phyloP scores from a whole-genome alignment of 2,113 vertebrate species.

The Ameiurus melas region DNA sequence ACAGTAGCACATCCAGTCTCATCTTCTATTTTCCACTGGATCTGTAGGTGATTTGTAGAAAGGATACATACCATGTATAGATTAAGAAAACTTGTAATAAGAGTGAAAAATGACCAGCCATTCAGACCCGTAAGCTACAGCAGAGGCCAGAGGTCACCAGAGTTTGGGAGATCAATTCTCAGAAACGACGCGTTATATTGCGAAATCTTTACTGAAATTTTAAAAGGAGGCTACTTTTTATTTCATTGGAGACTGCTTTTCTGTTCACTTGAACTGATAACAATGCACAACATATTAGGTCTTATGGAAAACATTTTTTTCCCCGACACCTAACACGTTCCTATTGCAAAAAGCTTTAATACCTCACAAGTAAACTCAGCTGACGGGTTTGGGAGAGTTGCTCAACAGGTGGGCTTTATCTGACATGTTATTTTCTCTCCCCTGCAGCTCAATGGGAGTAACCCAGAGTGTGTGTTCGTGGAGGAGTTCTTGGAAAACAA shows the following conservation, averaged over 20 bases:
- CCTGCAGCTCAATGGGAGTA: slow-evolving; percentile 73
- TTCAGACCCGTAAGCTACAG: not conserved
- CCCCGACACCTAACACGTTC: slow-evolving; percentile 10
- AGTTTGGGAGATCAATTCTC: not conserved
- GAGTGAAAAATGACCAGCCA: slow-evolving; percentile 1
- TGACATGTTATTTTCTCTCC: slow-evolving; percentile 38
- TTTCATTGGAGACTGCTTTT: not conserved
- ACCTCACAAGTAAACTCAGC: slow-evolving; percentile 23
- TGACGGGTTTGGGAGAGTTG: slow-evolving; percentile 24
- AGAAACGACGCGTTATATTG: not conserved
- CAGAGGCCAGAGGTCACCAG: not conserved
- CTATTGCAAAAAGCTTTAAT: slow-evolving; percentile 28
- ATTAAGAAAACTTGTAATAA: slow-evolving; percentile 2
- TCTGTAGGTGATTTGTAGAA: slow-evolving; percentile 18
- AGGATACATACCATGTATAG: slow-evolving; percentile 3
- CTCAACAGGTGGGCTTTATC: slow-evolving; percentile 40
- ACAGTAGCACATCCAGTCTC: slow-evolving; percentile 24
- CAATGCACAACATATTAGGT: slow-evolving; percentile 15
- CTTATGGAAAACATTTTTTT: not conserved
- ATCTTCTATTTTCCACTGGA: slow-evolving; percentile 21
- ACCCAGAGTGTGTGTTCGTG: slow-evolving; percentile 78
- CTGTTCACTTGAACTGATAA: slow-evolving; percentile 24
- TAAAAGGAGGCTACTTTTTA: not conserved
- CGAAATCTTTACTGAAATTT: not conserved
- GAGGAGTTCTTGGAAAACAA: slow-evolving; percentile 84